These are phyloP conservation scores for Geothlypis trichas DNA, from an alignment of 2,113 vertebrate species.

Conservation along the genomic window DNA sequence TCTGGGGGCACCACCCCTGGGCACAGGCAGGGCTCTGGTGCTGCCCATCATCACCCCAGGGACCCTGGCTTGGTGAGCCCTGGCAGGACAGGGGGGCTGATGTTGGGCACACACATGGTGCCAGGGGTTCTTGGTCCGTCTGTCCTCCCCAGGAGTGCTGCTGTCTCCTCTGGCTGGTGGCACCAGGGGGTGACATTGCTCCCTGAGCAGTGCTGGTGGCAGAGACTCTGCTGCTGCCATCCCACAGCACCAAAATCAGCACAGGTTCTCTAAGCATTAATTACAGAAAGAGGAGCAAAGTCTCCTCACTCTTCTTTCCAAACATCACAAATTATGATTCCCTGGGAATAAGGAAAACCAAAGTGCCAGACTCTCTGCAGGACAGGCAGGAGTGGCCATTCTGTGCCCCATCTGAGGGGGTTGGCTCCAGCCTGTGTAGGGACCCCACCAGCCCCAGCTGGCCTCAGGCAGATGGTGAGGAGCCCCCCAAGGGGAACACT, in stretches of 20 bases:
- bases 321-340: not conserved
- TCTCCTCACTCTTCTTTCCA: not conserved
- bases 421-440: not conserved
- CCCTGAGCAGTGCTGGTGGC: not conserved
- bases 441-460: not conserved
- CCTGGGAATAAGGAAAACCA: not conserved
- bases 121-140: not conserved
- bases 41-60: not conserved
- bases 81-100: not conserved
- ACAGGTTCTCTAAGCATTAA: not conserved
- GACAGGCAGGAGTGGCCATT: not conserved
- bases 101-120: not conserved
- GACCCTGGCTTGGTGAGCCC: rapidly evolving
- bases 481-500: not conserved
- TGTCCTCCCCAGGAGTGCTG: not conserved
- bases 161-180: not conserved
- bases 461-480: not conserved
- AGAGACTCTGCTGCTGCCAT: not conserved
- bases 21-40: not conserved
- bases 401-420: not conserved
- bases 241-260: not conserved
- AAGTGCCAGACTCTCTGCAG: not conserved
- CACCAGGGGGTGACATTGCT: not conserved
- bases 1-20: rapidly evolving
- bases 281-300: not conserved